A percentile compares a stretch with the other conserved stretches of the same genome.
Conservation (phyloP, 1,140 invertebrate species). For the Ylistrum balloti region DNA sequence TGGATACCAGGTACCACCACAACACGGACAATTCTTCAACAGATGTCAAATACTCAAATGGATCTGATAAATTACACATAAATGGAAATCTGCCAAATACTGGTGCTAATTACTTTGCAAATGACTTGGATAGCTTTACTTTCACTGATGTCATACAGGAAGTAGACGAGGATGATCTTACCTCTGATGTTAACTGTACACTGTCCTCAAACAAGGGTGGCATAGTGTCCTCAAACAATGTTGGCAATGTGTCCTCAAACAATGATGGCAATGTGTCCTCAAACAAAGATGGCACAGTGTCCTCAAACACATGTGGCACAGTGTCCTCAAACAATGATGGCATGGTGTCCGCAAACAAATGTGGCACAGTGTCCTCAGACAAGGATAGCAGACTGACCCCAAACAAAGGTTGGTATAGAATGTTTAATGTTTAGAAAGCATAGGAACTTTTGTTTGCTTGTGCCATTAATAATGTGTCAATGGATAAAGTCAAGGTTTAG, state of each 20-base stretch:
- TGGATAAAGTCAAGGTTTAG: too few relatives aligned
- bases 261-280: too few relatives aligned
- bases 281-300: too few relatives aligned
- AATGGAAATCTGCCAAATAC: background rate
- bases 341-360: too few relatives aligned
- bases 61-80: background rate
- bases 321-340: background rate
- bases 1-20: constrained; percentile 38
- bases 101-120: constrained; percentile 25
- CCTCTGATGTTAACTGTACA: background rate
- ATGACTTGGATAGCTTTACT: constrained; percentile 11
- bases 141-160: constrained; percentile 5
- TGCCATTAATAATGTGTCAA: too few relatives aligned
- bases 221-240: background rate
- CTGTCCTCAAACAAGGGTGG: background rate
- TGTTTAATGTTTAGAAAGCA: too few relatives aligned
- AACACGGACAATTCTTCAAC: constrained; percentile 18
- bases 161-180: background rate
- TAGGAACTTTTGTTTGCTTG: too few relatives aligned
- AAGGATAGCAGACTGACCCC: background rate
- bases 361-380: too few relatives aligned
- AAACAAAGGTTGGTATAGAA: too few relatives aligned
- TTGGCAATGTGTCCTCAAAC: too few relatives aligned
- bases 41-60: constrained; percentile 1
- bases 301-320: background rate